Conservation (phyloP, 2,888 invertebrate species). For the Himalopsyche japonica region DNA sequence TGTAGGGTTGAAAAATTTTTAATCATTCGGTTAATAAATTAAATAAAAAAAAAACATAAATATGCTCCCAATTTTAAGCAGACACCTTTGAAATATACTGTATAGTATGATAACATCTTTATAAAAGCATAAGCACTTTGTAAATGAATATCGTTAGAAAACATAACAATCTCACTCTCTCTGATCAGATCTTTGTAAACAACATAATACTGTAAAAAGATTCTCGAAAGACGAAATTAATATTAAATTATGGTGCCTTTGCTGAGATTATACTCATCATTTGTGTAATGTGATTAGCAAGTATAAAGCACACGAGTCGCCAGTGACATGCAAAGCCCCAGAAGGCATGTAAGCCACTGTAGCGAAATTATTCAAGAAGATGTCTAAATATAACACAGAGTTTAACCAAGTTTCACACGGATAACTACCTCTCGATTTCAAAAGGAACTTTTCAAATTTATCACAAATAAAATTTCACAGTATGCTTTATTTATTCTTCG, state of each 20-base stretch:
- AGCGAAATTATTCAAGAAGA: not conserved
- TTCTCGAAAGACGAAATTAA: too few relatives aligned
- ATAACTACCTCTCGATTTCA: not conserved
- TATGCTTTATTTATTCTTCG: not conserved
- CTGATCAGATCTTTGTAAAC: too few relatives aligned
- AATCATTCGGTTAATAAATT: too few relatives aligned
- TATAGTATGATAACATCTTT: too few relatives aligned
- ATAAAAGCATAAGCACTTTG: too few relatives aligned
- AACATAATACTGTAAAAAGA: too few relatives aligned
- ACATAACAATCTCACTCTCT: too few relatives aligned
- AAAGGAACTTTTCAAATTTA: not conserved
- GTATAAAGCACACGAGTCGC: not conserved
- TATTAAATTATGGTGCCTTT: not conserved
- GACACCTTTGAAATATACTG: too few relatives aligned
- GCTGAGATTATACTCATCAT: not conserved
- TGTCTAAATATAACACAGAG: not conserved
- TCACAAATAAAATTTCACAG: not conserved
- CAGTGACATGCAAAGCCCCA: not conserved
- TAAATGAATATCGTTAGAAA: too few relatives aligned
- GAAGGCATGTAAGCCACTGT: not conserved
- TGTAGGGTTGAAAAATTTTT: too few relatives aligned
- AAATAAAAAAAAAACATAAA: too few relatives aligned
- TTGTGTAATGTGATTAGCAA: not conserved
- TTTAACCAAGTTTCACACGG: not conserved
- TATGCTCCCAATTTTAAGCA: too few relatives aligned